Evolutionary conservation across 1,140 invertebrate species (phyloP), one percentile per base, ranked within the genome.

Genomic region (Penaeus japonicus): DNA sequence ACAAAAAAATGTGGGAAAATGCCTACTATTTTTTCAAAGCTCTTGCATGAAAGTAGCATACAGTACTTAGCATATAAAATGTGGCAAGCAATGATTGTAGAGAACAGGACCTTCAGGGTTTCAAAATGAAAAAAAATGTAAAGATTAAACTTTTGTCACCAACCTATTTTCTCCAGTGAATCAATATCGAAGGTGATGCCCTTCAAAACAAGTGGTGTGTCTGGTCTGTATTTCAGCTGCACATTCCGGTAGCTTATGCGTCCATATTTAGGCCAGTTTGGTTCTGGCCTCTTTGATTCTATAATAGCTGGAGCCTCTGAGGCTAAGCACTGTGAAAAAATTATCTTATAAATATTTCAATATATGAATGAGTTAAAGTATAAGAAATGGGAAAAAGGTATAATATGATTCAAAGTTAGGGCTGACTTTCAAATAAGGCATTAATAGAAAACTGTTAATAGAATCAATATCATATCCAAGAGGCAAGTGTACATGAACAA

Each of bases 91-190:
- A 0, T 12, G 15, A 47, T 12, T 47, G 47, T 47, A 15, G 39
- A 39, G 12, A 39, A 39, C 12, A 39, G 39, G 47, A 12, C 47
- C 15, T n/a, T n/a, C n/a, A 7, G 47, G 5, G 47, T 12, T 27
- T 3, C 39, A 22, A 80, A 59, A 75, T n/a, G 27, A 1, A 20
- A 35, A 59, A 53, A 7, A 53, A 3, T 54, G 55, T n/a, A 80
- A 2, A 12, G 32, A 27, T 82, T 2, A 27, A 27, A 24, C 18
- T 55, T 4, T 59, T 32, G 54, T 24, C 30, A 77, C 75, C 87
- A 82, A 91, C 91, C 92, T 85, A 94, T 93, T 91, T 95, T 96
- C 92, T 96, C 95, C 82, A 93, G 92, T 32, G 89, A 82, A 47
- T 90, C 80, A 59, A 92, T 89, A 15, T 89, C 77, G 59, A 91